Base-by-base conservation (phyloP, 2,888 invertebrate genomes). In the Dastarcus helophoroides region DNA sequence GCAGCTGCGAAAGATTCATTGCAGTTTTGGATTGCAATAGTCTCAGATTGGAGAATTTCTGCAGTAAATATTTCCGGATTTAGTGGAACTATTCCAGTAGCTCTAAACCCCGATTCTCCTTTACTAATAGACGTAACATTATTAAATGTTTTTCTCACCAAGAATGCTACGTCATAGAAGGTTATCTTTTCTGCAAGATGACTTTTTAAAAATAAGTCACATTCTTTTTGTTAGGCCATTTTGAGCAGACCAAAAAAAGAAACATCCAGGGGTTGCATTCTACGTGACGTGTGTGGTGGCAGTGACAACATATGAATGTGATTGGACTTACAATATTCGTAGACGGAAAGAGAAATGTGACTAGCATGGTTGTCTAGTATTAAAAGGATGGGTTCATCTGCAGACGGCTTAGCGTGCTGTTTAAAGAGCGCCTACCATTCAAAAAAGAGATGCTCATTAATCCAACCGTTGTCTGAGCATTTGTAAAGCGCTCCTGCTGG, bases 401-500 rank as follows among this genome's bases (percentile, higher is more conserved):
- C 22, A 33, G 39, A 35, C 8, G 44, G 40, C 31, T 44, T 50
- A 21, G 39, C 36, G 28, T 35, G 29, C 12, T 37, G 14, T 7
- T 22, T 29, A 44, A 48, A 49, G 26, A 42, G 44, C 26, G 16
- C 6, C 8, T 49, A 31, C 43, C 43, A 47, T 22, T 41, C 39
- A 32, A 38, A 16, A 37, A 44, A 48, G 16, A 46, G 31, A 16
- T 45, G 28, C 31, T 47, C 50, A 29, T 44, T 42, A 9, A 40
- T 48, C 50, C 48, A 45, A 13, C 39, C 42, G 36, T 40, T 42
- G 8, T 34, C 29, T 8, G 48, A 47, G 28, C 44, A 47, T 25
- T 30, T 34, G 30, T 46, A 11, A 17, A 62, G 36, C 4, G 59
- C 50, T 16, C 53, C 53, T 37, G 48, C 32, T 39, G 59, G 60